Evolutionary conservation across 1,140 invertebrate species (phyloP).

Genomic region (Diuraphis noxia): DNA sequence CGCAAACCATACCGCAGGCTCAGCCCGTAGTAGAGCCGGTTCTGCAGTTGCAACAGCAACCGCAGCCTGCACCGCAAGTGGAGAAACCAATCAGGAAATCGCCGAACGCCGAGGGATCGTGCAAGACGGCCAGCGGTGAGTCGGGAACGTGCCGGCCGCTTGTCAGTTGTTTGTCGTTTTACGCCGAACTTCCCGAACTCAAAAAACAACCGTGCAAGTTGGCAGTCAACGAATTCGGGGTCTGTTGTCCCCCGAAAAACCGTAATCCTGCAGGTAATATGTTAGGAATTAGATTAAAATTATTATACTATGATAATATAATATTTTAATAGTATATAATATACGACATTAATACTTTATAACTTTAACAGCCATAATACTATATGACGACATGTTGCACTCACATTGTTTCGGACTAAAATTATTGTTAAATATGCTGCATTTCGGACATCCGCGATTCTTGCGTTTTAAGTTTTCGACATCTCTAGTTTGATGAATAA

Average conservation of each 20-base stretch:
- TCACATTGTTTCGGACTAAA: not conserved
- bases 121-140: slow-evolving; percentile 56
- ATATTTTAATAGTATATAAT: too few species aligned
- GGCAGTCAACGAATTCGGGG: slow-evolving; percentile 59
- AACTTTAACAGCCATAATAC: too few species aligned
- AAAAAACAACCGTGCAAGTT: slow-evolving; percentile 61
- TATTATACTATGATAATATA: not conserved
- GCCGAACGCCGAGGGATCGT: slow-evolving; percentile 48
- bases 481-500: not conserved
- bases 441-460: not conserved
- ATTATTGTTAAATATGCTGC: not conserved
- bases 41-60: slow-evolving; percentile 13
- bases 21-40: not conserved
- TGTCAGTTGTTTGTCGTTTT: slow-evolving; percentile 62
- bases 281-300: not conserved
- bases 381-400: too few species aligned
- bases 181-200: slow-evolving; percentile 61
- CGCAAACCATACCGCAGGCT: not conserved
- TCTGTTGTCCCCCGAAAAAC: slow-evolving; percentile 60
- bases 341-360: too few species aligned
- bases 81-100: not conserved
- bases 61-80: not conserved
- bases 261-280: slow-evolving; percentile 47
- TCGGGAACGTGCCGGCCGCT: slow-evolving; percentile 61
- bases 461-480: not conserved